Evolutionary conservation across 2,113 vertebrate genomes (phyloP), one percentile per base, ranked within the genome.

Genomic region (Pelecanus crispus): DNA sequence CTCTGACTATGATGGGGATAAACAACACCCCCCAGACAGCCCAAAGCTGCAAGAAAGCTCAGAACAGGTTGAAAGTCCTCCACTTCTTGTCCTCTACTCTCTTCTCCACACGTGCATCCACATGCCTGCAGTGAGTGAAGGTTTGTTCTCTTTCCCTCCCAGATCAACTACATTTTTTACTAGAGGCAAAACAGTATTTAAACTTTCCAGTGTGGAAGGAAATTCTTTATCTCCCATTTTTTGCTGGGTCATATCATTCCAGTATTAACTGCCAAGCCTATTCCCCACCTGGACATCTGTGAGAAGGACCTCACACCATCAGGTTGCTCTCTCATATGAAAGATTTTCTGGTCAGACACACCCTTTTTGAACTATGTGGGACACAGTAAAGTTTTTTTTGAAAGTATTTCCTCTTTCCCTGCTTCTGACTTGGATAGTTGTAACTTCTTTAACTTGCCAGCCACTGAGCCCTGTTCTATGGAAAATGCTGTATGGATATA

Each of bases 241-340:
- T 81, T 58, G 17, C 28, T 82, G 70, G 81, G 53, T 88, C 67
- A 18, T 62, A 85, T 75, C 5, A 84, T 81, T 95, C 61, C 6
- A 0, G 28, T 52, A 29, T 67, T 52, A 67, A 63, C 56, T 92
- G 83, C 91, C 95, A 95, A 92, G 49, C 52, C 50, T 86, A 84
- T 86, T 92, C 52, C 72, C 83, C 73, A 94, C 89, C 73, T 95
- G 81, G 52, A 87, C 67, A 92, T 92, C 92, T 89, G 45, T 50
- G 32, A 70, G 78, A 50, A 94, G 73, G 94, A 96, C 89, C 92
- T 92, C 96, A 95, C 94, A 83, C 94, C 66, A 62, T 85, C 92
- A 80, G 70, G 58, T 55, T 84, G 18, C 40, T 92, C 62, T 61
- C 42, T 85, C 70, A 56, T 20, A 47, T 11, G 25, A 52, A 88